Evolutionary conservation across 2,113 vertebrate genomes (phyloP).

Genomic region (Stercorarius parasiticus): DNA sequence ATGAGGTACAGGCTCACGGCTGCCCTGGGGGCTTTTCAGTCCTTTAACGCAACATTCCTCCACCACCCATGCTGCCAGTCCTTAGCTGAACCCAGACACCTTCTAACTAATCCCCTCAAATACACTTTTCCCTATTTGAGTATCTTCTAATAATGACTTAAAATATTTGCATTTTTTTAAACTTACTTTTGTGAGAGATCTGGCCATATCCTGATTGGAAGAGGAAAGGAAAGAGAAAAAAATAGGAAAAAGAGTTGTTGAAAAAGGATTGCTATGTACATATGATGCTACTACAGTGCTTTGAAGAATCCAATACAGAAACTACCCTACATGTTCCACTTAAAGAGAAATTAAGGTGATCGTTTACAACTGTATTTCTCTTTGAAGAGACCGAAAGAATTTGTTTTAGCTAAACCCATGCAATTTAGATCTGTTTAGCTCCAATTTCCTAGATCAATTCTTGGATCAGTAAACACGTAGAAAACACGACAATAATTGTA

Average conservation of each 20-base stretch:
- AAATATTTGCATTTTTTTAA: not conserved
- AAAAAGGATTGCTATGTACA: not conserved
- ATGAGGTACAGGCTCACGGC: not conserved
- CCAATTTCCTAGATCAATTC: not conserved
- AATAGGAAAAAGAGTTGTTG: not conserved
- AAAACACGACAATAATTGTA: not conserved
- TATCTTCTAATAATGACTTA: not conserved
- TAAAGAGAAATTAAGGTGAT: not conserved
- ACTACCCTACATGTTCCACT: fast-evolving
- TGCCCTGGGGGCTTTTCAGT: not conserved
- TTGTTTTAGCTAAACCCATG: not conserved
- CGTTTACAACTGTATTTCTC: not conserved
- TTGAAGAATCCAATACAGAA: not conserved
- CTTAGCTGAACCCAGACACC: not conserved
- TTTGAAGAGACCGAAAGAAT: not conserved
- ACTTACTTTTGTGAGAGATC: conserved; percentile 96
- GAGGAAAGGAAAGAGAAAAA: not conserved
- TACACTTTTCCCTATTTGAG: not conserved
- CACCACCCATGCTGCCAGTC: not conserved
- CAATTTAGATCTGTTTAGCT: not conserved
- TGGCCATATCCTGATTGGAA: conserved; percentile 83
- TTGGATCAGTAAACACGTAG: not conserved
- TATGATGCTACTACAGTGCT: not conserved
- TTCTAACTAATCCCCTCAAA: not conserved
- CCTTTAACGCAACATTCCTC: not conserved